Base-by-base conservation (phyloP, 2,888 invertebrate species). In the Agrilus cyanescens region DNA sequence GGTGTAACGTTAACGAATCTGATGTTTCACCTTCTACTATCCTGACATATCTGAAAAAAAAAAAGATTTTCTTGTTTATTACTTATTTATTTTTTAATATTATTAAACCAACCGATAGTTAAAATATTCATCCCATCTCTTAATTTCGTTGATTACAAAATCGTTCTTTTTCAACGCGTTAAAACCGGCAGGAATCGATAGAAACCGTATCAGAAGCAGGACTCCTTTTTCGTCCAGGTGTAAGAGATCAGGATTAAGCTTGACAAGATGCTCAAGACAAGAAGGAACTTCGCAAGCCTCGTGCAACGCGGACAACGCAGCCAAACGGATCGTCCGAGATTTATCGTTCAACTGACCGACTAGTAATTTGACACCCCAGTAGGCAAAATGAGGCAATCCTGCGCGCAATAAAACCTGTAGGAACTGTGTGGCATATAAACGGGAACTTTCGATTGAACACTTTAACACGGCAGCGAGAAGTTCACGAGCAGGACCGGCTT, bases 221-320 rank as follows among this genome's bases (percentile, higher is more conserved):
- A 83, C 78, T 0, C 89, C 90, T 41, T 80, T 76, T 63, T 89
- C 86, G 4, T 88, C 87, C 10, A 85, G 70, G 47, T 78, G 75
- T 48, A 71, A 64, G 2, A 87, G 67, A 37, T 75, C 71, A 12
- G 87, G 86, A 57, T 82, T 78, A 57, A 85, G 70, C 40, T 78
- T 75, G 49, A 89, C 80, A 50, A 93, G 68, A 50, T 84, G 80
- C 53, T 85, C 83, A 40, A 90, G 42, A 63, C 73, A 72, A 56
- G 85, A 85, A 59, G 83, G 80, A 49, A 90, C 81, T 66, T 90
- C 89, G 60, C 88, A 88, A n/a, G 93, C 89, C 70, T 96, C 96
- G 58, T 93, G 88, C 34, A 96, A 70, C 43, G 85, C 82, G 50
- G 81, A 77, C 41, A 93, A 70, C 4, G 95, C 90, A 8, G 84